Evolutionary conservation across 1,140 invertebrate genomes (phyloP), one percentile per base, ranked within the genome.

Genomic region (Copidosoma floridanum): DNA sequence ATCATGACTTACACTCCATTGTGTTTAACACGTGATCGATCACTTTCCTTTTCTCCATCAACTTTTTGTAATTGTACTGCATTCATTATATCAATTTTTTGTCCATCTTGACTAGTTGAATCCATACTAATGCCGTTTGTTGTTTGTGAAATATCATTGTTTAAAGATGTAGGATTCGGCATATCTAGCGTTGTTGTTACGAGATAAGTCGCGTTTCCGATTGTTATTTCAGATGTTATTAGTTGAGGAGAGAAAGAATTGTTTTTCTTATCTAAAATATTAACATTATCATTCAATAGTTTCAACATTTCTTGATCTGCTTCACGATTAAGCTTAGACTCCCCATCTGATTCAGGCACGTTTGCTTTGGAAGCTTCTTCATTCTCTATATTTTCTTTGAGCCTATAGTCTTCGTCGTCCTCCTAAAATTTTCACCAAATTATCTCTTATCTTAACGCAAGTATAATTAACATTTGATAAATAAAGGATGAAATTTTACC

Each of bases 61-160:
- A 78, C 63, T 21, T 71, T 67, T 27, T 76, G 69, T 7, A 79
- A 51, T 21, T 80, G 70, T 5, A 79, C 72, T 1, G 77, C 76
- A 35, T 79, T 76, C 5, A 78, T 74, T 0, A 79, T 74, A 46
- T 79, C 76, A 0, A 73, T 77, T 50, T 79, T 79, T 27, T 72
- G 64, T 7, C 71, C 68, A 41, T 65, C 54, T 5, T 55, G 54
- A 46, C 63, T 66, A 35, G 57, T 70, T 5, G 68, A 62, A 4
- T 67, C 68, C 0, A 40, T 57, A 10, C 27, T 56, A 1, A 53
- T 26, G 20, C 65, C 67, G 10, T 64, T 61, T 0, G 61, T 35
- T 26, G 41, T 61, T 1, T 56, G 44, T 11, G 59, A 55, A 37
- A 47, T 29, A 12, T 48, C 51, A 35, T 40, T 56, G 21, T 57